phyloP scores from a whole-genome alignment of 2,888 invertebrate species.

The Balanococcus diminutus region DNA sequence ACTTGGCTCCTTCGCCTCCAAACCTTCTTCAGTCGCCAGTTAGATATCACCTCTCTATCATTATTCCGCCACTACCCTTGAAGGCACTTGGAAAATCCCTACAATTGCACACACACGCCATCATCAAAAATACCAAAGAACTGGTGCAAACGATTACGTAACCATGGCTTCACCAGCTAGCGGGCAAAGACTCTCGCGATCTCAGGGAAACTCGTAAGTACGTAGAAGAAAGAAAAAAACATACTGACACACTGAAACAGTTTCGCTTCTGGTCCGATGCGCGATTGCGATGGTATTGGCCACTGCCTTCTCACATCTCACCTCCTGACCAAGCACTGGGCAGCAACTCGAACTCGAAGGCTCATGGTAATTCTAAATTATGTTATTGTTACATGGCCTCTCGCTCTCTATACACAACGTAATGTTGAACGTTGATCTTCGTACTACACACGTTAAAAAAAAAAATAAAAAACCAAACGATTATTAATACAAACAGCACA shows the following conservation, averaged over 20 bases:
- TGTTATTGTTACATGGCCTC: conserved; percentile 31
- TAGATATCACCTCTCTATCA: no score
- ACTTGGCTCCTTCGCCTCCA: no score
- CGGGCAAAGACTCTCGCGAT: no score
- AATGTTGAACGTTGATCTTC: no score
- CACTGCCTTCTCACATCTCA: neutral
- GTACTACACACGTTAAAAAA: no score
- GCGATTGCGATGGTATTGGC: neutral
- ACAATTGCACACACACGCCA: no score
- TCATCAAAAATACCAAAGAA: no score
- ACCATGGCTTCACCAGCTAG: no score
- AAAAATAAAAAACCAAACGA: neutral
- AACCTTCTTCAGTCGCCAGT: no score
- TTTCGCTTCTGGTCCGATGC: neutral
- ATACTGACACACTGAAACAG: neutral
- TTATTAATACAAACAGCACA: neutral
- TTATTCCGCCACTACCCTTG: no score
- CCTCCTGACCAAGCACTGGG: neutral
- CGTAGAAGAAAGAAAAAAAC: neutral
- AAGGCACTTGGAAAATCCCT: no score
- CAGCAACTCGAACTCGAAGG: neutral
- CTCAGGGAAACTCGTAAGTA: neutral
- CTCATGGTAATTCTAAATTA: conserved; percentile 1
- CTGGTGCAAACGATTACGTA: no score
- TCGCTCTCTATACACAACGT: neutral